phyloP scores from a whole-genome alignment of 2,113 vertebrate species.

The Ovibos moschatus region DNA sequence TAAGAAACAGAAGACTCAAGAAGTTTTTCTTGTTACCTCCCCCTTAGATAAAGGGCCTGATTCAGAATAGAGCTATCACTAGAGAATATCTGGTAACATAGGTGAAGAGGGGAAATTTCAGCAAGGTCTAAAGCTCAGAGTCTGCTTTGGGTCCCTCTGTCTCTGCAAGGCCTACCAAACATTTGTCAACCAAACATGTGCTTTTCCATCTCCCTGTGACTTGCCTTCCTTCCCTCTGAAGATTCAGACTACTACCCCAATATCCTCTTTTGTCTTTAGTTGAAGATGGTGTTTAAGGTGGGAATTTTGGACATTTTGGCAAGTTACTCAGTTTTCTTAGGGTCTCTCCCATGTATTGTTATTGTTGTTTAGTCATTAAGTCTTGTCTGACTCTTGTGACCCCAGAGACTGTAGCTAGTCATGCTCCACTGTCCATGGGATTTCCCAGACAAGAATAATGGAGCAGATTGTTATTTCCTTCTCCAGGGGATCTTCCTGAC shows the following conservation, averaged over 20 bases:
- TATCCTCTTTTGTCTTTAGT: not conserved
- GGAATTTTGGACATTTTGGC: not conserved
- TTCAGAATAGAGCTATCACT: not conserved
- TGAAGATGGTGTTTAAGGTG: not conserved
- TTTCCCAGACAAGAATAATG: not conserved
- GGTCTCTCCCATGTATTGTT: not conserved
- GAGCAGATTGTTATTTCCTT: not conserved
- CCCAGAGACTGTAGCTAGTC: not conserved
- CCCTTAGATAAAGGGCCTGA: not conserved
- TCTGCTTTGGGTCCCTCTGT: not conserved
- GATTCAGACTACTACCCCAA: not conserved
- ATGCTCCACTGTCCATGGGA: not conserved
- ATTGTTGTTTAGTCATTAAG: not conserved
- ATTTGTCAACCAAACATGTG: not conserved
- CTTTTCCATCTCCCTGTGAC: not conserved
- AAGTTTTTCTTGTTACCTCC: not conserved
- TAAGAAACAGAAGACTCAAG: not conserved
- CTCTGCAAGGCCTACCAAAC: not conserved
- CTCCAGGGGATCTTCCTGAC: not conserved
- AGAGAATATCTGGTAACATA: not conserved
- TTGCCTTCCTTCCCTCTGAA: not conserved
- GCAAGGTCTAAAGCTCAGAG: not conserved
- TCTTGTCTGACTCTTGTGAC: not conserved
- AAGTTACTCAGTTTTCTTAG: not conserved
- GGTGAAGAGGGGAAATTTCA: not conserved